Evolutionary conservation across 2,113 vertebrate genomes (phyloP).

Genomic region (Platichthys stellatus): DNA sequence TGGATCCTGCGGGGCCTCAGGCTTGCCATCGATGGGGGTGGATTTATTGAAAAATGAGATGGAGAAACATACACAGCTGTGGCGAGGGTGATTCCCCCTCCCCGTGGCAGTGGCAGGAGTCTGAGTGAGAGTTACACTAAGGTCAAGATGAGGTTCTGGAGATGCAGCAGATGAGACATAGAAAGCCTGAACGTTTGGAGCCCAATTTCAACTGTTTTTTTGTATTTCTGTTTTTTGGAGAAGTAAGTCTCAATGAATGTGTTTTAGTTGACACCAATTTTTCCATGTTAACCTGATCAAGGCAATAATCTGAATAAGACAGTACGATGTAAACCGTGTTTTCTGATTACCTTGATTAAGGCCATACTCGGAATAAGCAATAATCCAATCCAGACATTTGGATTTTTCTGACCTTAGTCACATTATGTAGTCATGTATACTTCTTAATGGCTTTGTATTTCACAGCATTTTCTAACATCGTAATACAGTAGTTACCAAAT

Average conservation of each 20-base stretch:
- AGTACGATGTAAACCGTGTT: too few relatives aligned
- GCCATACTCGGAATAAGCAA: too few relatives aligned
- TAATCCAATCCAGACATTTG: too few relatives aligned
- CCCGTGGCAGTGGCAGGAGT: conserved; percentile 16
- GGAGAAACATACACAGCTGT: conserved; percentile 28
- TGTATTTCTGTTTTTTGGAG: background rate
- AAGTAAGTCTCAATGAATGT: background rate
- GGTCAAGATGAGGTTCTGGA: conserved; percentile 21
- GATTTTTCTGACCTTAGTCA: too few relatives aligned
- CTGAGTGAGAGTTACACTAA: conserved; percentile 36
- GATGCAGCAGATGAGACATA: conserved; percentile 3
- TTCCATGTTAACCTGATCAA: too few relatives aligned
- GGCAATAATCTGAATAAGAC: too few relatives aligned
- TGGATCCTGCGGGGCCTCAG: conserved; percentile 56
- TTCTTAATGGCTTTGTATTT: too few relatives aligned
- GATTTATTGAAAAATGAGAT: conserved; percentile 70
- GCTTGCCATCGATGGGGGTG: conserved; percentile 25
- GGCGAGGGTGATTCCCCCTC: conserved; percentile 14
- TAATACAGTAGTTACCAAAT: too few relatives aligned
- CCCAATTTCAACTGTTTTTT: background rate
- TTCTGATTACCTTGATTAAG: too few relatives aligned
- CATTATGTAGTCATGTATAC: too few relatives aligned
- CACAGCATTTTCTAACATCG: too few relatives aligned
- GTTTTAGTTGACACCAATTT: too few relatives aligned
- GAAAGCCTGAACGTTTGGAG: background rate